Evolutionary conservation across 2,888 invertebrate species (phyloP), one percentile per base, ranked within the genome.

Genomic region (Mythimna ferrago): DNA sequence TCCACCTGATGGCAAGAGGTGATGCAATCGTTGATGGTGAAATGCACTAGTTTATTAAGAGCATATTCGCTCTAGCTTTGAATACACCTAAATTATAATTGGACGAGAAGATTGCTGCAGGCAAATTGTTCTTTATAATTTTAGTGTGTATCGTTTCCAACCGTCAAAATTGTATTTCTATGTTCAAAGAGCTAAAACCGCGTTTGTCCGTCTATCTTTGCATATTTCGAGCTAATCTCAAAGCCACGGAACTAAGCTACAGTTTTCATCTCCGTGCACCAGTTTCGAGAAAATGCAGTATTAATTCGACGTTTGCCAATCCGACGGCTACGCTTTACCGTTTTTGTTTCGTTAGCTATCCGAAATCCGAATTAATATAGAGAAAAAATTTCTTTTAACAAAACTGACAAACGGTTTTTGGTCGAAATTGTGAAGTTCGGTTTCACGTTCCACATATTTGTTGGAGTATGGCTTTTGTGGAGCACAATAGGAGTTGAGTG

Each of bases 391-490:
- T 19, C 53, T 10, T 74, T 44, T 58, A 61, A 57, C 58, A 66
- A 64, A 72, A 53, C 57, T 65, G 61, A 62, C 11, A 60, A 51
- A 67, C 35, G 11, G 32, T 41, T 65, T 73, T 80, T 58, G 58
- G 44, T 10, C n/a, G 35, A 26, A 65, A 68, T 74, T 71, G 54
- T 56, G 56, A 61, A 67, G 65, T 81, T 80, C 63, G 68, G 60
- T 73, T 71, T 56, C 63, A 26, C 38, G 48, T 68, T 71, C 14
- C 41, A 71, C 19, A 60, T 82, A 67, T 81, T 73, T 70, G 74
- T 71, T 65, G n/a, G 78, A 41, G 61, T 54, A 26, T 66, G 21
- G 74, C 80, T 79, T 82, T 83, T 83, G 79, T 74, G 56, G 61
- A 21, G 21, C 38, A 82, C 80, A 83, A 68, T 74, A 10, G 67